Percentiles rank a stretch among this genome's conserved stretches.
Evolutionary conservation across 2,797 vertebrate species (phyloP).

Genomic region (Amazonetta brasiliensis): DNA sequence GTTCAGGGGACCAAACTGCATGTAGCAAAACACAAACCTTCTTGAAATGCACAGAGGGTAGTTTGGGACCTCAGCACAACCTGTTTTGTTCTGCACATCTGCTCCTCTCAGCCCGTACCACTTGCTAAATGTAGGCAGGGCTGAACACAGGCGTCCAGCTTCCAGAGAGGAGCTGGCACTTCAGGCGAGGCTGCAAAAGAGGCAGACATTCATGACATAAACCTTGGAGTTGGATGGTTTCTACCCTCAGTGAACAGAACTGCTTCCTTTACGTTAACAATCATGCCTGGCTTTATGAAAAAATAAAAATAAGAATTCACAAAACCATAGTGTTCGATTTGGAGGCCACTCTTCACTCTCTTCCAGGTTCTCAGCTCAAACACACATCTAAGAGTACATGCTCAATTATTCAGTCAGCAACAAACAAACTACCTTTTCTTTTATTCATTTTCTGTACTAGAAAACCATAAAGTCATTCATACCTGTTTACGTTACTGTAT

Average conservation of each 20-base stretch:
- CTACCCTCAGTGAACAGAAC: neutral
- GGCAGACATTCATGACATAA: neutral
- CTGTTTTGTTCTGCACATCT: neutral
- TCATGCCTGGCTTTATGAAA: neutral
- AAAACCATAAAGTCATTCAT: neutral
- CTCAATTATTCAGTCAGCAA: neutral
- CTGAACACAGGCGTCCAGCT: neutral
- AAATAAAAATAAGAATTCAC: neutral
- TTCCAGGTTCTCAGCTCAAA: neutral
- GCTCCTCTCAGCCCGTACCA: neutral
- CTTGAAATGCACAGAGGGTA: fast-evolving
- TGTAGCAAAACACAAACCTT: neutral
- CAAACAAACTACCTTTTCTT: neutral
- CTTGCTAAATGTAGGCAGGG: neutral
- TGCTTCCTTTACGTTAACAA: neutral
- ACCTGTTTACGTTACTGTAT: neutral
- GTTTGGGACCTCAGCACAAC: neutral
- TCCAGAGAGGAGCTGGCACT: neutral
- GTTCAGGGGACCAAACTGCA: neutral
- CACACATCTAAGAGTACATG: neutral
- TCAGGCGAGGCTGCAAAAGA: neutral
- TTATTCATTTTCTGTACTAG: neutral
- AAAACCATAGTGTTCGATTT: neutral
- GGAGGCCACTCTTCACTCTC: neutral
- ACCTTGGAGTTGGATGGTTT: neutral